Base-by-base conservation (phyloP, 2,797 vertebrate genomes). In the Thalassophryne amazonica region DNA sequence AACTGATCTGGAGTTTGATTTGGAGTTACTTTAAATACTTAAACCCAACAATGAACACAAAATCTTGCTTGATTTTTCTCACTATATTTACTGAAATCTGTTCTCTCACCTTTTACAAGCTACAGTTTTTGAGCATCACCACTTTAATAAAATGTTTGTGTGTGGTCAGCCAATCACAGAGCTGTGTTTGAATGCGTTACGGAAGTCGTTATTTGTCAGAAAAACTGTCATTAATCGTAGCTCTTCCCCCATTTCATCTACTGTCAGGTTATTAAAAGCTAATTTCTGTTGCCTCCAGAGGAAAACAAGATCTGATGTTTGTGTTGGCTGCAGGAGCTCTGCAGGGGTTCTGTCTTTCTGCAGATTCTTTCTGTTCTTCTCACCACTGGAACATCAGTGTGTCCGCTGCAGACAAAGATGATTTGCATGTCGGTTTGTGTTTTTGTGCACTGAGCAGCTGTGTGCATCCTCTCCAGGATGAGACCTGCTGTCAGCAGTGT, bases 341-440 rank as follows among this genome's bases (percentile, higher is more conserved):
- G 14, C 32, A 11, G 15, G 39, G 14, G 15, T 36, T 24, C 53
- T 35, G 14, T 33, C 46, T 50, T 29, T 31, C 45, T 48, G 33
- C 34, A 42, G 31, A 35, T 58, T 42, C 39, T 35, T 64, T 54
- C 9, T 35, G 25, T 56, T 34, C 34, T 45, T 38, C 25, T 32
- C 22, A 30, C 40, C 55, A 37, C 29, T 40, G 20, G 43, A 45
- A 37, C 46, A 61, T 49, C 43, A 49, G 32, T 22, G 24, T 22
- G 49, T 58, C 61, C 71, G 31, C 30, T 23, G 57, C 32, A 45
- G 43, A 21, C 38, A 46, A 51, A 47, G 43, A 32, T 0, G 24
- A 61, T 72, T 64, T 53, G 35, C 28, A 64, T 42, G 38, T 13
- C 49, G 5, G 19, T 31, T 40, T 10, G 18, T 32, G 10, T 38